Base-by-base conservation (phyloP, 2,113 vertebrate species). In the Bothrops jararaca region DNA sequence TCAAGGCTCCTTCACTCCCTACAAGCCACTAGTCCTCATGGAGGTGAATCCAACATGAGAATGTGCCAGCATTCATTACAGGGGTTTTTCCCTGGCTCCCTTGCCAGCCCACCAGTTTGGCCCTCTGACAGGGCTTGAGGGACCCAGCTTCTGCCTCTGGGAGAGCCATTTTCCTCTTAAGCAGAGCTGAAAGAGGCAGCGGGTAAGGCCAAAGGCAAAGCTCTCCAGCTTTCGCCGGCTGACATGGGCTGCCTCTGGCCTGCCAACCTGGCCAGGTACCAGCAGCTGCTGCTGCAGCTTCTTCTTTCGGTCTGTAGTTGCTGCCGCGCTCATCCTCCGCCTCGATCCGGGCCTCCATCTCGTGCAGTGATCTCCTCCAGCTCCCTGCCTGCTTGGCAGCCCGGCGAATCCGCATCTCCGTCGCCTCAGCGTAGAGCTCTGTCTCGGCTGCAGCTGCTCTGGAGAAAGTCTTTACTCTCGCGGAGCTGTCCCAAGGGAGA, bases 341-440 rank as follows among this genome's bases (percentile, higher is more conserved):
- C 96, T 99, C 99, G 93, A 99, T 97, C 52, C 99, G 98, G 48
- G 98, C 96, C 96, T 99, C 99, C 99, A 99, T 99, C 96, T 99
- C 99, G 0, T 98, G 98, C 90, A 99, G 97, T n/a, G 94, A 99
- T 98, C 96, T 99, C 99, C 95, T 99, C 99, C 96, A 99, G 97
- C 97, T 99, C 99, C 99, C 97, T 98, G 98, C 96, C 98, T 99
- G n/a, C 97, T 99, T 99, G 90, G 98, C 98, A 42, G 98, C 98
- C 95, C 99, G 96, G 0, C 98, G 98, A 29, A 99, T 98, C 89
- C 98, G 97, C 96, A 98, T 98, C 97, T 99, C 99, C 96, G 99
- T 99, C 0, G 99, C 98, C 96, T 99, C 99, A 0, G 98, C 97
- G 0, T 97, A 99, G 42, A 99, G 95, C 96, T 99, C 99, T 0